Base-by-base conservation (phyloP, 2,888 invertebrate genomes). In the Carpatolechia fugitivella region DNA sequence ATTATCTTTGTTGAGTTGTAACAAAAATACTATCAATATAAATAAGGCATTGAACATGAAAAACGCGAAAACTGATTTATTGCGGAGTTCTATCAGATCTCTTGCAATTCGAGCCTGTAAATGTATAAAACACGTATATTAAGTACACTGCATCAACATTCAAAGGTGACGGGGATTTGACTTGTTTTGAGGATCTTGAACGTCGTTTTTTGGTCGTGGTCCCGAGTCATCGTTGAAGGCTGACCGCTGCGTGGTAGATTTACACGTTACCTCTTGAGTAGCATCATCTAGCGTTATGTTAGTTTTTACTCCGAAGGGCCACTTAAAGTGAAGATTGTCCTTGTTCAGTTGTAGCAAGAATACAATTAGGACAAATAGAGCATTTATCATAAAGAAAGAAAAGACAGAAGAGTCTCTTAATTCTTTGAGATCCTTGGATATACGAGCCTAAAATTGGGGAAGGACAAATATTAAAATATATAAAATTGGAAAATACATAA, bases 41-140 rank as follows among this genome's bases (percentile, higher is more conserved):
- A 99, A 99, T 83, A 99, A 94, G 89, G 98, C 97, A 94, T 99
- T 99, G 93, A 99, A 96, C 98, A 99, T 99, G 92, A 99, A 96
- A 94, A 99, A 98, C 83, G 97, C 97, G 91, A 98, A 98, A 80
- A 98, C 97, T 78, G 97, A 97, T 90, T 98, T 98, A 94, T 99
- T 99, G 81, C 99, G 93, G 81, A 99, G 94, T 83, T 98, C 98
- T 83, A 96, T 93, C 88, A 99, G 93, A 90, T 98, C 98, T 76
- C 92, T 92, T 78, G 97, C 97, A 79, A 97, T 95, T 83, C 97
- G 93, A 82, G 94, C 96, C 96, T 97, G 93, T 88, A 92, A 92
- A 86, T 84, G 87, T 80, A 90, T 16, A 87, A 41, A 85, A 84
- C 70, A 84, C 77, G 74, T 70, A 75, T 64, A 61, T 82, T 80